Evolutionary conservation across 2,113 vertebrate species (phyloP), one percentile per base, ranked within the genome.

Genomic region (Alouatta palliata): DNA sequence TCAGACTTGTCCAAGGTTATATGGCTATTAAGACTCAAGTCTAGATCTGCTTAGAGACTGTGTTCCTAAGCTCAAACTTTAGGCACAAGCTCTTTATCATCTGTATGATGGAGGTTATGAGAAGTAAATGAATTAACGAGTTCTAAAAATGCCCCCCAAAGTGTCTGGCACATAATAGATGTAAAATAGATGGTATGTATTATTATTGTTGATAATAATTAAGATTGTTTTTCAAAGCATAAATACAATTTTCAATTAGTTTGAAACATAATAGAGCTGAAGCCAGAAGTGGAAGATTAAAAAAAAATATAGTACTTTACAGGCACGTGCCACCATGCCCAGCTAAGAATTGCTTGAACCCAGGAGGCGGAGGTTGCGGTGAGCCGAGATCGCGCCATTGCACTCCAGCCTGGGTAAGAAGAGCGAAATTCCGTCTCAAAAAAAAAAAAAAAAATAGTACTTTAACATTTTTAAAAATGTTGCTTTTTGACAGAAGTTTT

Each of bases 151-250:
- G 90, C n/a, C 73, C 20, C n/a, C 64, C 58, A 54, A 70, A 75
- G 49, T 81, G 37, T 83, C 56, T 52, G 68, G 37, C 32, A 35
- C 35, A 23, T 75, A 89, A 93, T 61, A 70, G 27, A 35, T 45
- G 25, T 56, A 70, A 87, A 87, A 79, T 73, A 88, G 77, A 58
- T 73, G 54, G 43, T 13, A 77, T 49, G 40, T 79, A 20, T 90
- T 87, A 91, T 93, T 70, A 58, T 81, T 83, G 77, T 45, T 90
- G 90, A 95, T 20, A 52, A 89, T 85, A 86, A 95, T 93, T 97
- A 84, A 92, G 76, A 49, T 76, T 70, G 80, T 93, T 90, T 95
- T 93, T 66, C 2, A 90, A 91, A 70, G 47, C 49, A 21, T 30
- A 71, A 58, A 61, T 76, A 82, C 73, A 88, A 56, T 37, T 87